Evolutionary conservation across 2,113 vertebrate genomes (phyloP), one percentile per base, ranked within the genome.

Genomic region (Hoplias malabaricus): DNA sequence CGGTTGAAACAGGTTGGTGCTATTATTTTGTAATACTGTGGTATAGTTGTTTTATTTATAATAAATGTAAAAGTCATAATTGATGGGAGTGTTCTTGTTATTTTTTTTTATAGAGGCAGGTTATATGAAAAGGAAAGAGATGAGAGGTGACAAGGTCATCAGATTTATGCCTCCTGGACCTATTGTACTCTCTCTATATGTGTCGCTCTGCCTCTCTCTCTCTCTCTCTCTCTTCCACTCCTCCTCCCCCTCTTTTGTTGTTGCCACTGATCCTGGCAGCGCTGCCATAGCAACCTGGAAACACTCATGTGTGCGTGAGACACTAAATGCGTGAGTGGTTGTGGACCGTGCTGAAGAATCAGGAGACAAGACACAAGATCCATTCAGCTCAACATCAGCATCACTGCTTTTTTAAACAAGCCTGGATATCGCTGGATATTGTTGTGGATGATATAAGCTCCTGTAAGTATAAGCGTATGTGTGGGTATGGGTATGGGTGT

Each of bases 211-310:
- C 53, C 31, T 43, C 11, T 40, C 12, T n/a, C 76, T 40, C 63
- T 77, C 71, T 34, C 63, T 65, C 69, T 69, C 16, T n/a, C 71
- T n/a, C 61, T 25, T 33, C 63, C 66, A 61, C 42, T 74, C 71
- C 29, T 66, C 56, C 40, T 56, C 65, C 31, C 43, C 86, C 88
- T 90, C 91, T 92, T 90, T 91, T 92, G 87, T 88, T 84, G 86
- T 91, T 88, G 85, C 89, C 87, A 88, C 80, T 43, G 80, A 89
- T 90, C 88, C 88, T 92, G 85, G 84, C 80, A 80, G 81, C 16
- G 90, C 86, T 91, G 79, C 89, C 89, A 93, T 93, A 69, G 90
- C 91, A 92, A 94, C 93, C 89, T 91, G 90, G 90, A 93, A 92
- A 93, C 91, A 92, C 91, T 92, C 83, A 78, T 78, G 80, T 81